Evolutionary conservation across 2,888 invertebrate genomes (phyloP).

Genomic region (Byasa hedistus): DNA sequence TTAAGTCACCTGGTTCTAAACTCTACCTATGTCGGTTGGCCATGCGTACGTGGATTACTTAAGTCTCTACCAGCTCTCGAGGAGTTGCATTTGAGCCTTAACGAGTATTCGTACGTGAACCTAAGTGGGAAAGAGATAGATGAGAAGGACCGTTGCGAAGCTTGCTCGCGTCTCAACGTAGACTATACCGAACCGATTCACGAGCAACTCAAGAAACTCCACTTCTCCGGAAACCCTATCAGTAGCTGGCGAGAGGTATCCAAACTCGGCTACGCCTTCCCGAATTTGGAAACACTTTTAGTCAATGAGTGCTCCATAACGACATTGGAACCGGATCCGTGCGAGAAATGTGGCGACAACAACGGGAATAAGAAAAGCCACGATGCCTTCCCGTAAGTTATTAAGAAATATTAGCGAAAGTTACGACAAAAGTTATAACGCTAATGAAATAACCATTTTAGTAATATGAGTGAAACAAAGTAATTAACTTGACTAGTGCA

Average conservation of each 20-base stretch:
- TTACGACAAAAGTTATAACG: neutral
- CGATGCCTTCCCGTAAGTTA: slow-evolving; percentile 80
- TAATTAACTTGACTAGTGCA: too few relatives aligned
- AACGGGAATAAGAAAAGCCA: slow-evolving; percentile 80
- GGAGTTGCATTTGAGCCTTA: slow-evolving; percentile 95
- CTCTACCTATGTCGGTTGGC: slow-evolving; percentile 93
- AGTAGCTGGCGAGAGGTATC: slow-evolving; percentile 90
- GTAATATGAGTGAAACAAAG: too few relatives aligned
- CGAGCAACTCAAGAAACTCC: slow-evolving; percentile 86
- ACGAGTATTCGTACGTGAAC: slow-evolving; percentile 89
- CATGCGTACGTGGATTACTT: slow-evolving; percentile 87
- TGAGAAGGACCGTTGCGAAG: slow-evolving; percentile 64
- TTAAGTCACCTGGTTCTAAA: slow-evolving; percentile 91
- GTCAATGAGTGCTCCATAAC: slow-evolving; percentile 92
- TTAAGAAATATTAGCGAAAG: neutral
- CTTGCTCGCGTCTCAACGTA: slow-evolving; percentile 60
- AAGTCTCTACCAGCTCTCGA: slow-evolving; percentile 88
- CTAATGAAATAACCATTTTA: neutral
- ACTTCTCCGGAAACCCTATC: slow-evolving; percentile 94
- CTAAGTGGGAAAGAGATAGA: slow-evolving; percentile 75
- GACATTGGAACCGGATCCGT: slow-evolving; percentile 80
- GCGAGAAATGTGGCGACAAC: slow-evolving; percentile 73
- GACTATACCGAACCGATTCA: slow-evolving; percentile 77
- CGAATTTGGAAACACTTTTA: slow-evolving; percentile 90
- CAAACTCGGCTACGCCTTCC: slow-evolving; percentile 91